These are phyloP conservation scores for Noctua fimbriata DNA, from an alignment of 2,888 invertebrate species.

Conservation along the genomic window DNA sequence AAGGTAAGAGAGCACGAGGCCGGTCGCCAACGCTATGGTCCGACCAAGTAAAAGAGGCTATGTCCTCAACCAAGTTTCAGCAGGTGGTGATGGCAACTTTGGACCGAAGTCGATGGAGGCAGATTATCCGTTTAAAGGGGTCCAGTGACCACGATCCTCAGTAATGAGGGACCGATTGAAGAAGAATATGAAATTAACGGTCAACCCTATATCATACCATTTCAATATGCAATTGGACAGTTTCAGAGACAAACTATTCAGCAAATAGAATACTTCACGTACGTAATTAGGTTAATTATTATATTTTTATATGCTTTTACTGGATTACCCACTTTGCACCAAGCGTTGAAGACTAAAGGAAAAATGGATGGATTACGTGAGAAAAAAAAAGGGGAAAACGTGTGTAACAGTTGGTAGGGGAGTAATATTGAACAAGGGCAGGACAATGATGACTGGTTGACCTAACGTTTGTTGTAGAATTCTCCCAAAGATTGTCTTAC, in stretches of 20 bases:
- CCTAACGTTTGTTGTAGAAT: not conserved
- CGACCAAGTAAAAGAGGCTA: too few species aligned
- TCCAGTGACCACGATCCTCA: too few species aligned
- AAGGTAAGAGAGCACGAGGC: too few species aligned
- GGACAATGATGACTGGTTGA: not conserved
- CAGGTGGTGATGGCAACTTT: too few species aligned
- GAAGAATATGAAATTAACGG: not conserved
- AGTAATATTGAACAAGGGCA: not conserved
- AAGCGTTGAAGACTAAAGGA: not conserved
- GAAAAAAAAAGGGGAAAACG: not conserved
- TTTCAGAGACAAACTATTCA: not conserved
- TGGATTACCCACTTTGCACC: too few species aligned
- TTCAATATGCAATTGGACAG: not conserved
- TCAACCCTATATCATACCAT: not conserved
- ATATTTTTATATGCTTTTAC: not conserved
- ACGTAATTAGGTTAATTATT: not conserved
- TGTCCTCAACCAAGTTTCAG: too few species aligned
- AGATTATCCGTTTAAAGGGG: too few species aligned
- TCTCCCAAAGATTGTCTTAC: not conserved
- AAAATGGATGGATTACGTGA: not conserved
- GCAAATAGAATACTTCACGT: not conserved
- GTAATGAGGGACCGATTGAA: too few species aligned
- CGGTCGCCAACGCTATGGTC: too few species aligned
- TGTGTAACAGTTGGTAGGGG: not conserved
- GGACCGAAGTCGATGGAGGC: too few species aligned